Percentiles rank a stretch among this genome's conserved stretches.
These are phyloP conservation scores for Cuculus canorus DNA, from an alignment of 2,797 vertebrate species.

Conservation along the genomic window DNA sequence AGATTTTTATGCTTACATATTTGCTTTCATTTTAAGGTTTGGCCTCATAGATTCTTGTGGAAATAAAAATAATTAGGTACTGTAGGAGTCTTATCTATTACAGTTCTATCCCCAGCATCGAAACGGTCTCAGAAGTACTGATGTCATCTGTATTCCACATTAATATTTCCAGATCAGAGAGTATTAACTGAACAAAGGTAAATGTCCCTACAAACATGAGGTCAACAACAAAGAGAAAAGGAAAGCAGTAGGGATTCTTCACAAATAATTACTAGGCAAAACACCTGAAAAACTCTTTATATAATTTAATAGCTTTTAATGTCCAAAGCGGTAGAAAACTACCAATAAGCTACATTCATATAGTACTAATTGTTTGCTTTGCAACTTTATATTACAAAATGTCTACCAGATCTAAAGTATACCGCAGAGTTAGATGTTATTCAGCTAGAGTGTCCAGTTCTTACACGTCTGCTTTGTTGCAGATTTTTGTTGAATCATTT, in stretches of 20 bases:
- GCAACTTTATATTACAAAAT: background rate
- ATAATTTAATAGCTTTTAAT: background rate
- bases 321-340: background rate
- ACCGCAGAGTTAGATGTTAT: background rate
- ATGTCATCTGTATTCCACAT: background rate
- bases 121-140: background rate
- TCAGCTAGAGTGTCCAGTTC: background rate
- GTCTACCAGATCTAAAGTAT: background rate
- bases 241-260: background rate
- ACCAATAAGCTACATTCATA: background rate
- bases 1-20: background rate
- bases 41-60: background rate
- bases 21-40: background rate
- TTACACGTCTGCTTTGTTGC: fast-evolving
- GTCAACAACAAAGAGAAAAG: background rate
- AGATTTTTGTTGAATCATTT: background rate
- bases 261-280: background rate
- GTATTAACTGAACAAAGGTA: background rate
- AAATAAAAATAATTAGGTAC: background rate
- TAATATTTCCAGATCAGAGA: background rate
- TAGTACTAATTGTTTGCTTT: background rate
- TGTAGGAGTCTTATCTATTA: background rate
- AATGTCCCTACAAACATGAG: background rate
- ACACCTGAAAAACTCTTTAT: background rate
- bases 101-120: background rate